These are phyloP conservation scores for Pyrgus malvae DNA, from an alignment of 2,888 invertebrate genomes.

Conservation along the genomic window DNA sequence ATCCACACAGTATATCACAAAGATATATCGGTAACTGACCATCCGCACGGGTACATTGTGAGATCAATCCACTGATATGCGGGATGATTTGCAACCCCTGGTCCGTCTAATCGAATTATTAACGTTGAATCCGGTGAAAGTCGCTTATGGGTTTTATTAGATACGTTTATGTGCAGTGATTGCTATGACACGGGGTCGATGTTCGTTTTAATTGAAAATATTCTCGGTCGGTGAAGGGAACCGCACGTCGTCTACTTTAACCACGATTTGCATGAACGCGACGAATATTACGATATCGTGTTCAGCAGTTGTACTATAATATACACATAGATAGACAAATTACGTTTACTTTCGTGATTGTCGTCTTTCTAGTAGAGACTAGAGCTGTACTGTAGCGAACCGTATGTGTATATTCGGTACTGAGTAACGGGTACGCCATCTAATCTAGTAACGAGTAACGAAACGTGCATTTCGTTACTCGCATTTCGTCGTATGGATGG, in stretches of 20 bases:
- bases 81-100: constrained; percentile 58
- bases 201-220: constrained; percentile 45
- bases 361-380: too few species aligned
- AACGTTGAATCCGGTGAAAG: constrained; percentile 73
- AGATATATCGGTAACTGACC: constrained; percentile 60
- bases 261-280: constrained; percentile 63
- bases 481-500: too few species aligned
- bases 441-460: too few species aligned
- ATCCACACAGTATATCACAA: constrained; percentile 68
- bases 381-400: too few species aligned
- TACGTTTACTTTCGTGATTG: constrained; percentile 5
- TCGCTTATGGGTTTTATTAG: constrained; percentile 40
- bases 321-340: neutral
- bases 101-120: constrained; percentile 68
- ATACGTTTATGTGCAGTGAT: constrained; percentile 37
- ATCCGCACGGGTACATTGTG: constrained; percentile 67
- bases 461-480: too few species aligned
- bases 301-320: neutral
- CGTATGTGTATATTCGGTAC: too few species aligned
- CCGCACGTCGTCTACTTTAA: constrained; percentile 55
- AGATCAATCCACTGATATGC: constrained; percentile 54
- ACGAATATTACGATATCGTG: constrained; percentile 29
- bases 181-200: constrained; percentile 42
- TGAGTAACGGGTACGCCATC: too few species aligned
- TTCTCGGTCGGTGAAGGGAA: constrained; percentile 50